phyloP scores from a whole-genome alignment of 1,140 invertebrate genomes.

The Helicoverpa zea region DNA sequence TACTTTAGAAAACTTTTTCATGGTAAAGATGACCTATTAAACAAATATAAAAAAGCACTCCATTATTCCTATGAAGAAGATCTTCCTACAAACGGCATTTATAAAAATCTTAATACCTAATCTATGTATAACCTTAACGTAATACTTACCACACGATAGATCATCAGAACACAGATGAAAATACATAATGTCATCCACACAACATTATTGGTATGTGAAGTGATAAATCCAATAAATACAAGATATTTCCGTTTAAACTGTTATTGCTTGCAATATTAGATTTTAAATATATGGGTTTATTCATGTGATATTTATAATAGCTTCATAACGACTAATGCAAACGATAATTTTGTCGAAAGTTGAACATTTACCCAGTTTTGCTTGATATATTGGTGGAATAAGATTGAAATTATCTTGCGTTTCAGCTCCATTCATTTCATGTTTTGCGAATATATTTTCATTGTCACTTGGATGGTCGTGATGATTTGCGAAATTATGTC shows the following conservation, averaged over 20 bases:
- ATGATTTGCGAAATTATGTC: too few species aligned
- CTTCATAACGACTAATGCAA: conserved; percentile 48
- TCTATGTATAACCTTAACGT: background rate
- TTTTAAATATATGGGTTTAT: conserved; percentile 44
- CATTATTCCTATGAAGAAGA: background rate
- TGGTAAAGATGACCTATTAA: background rate
- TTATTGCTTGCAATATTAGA: conserved; percentile 46
- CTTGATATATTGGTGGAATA: conserved; percentile 32
- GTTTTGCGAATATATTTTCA: conserved; percentile 2
- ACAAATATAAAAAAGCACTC: background rate
- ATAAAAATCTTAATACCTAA: background rate
- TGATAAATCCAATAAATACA: conserved; percentile 43
- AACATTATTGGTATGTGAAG: conserved; percentile 40
- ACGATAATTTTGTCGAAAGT: conserved; percentile 47
- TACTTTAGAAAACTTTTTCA: too few species aligned
- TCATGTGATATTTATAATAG: conserved; percentile 50
- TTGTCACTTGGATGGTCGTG: conserved; percentile 24
- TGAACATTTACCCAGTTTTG: conserved; percentile 35
- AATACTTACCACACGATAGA: background rate
- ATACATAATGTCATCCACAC: conserved; percentile 41
- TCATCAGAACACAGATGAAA: conserved; percentile 12
- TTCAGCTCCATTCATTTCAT: conserved; percentile 7
- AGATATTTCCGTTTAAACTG: conserved; percentile 42
- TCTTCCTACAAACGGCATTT: background rate
- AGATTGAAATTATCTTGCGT: conserved; percentile 20